These are phyloP conservation scores for Pollenia labialis DNA, from an alignment of 2,888 invertebrate species.

Conservation along the genomic window DNA sequence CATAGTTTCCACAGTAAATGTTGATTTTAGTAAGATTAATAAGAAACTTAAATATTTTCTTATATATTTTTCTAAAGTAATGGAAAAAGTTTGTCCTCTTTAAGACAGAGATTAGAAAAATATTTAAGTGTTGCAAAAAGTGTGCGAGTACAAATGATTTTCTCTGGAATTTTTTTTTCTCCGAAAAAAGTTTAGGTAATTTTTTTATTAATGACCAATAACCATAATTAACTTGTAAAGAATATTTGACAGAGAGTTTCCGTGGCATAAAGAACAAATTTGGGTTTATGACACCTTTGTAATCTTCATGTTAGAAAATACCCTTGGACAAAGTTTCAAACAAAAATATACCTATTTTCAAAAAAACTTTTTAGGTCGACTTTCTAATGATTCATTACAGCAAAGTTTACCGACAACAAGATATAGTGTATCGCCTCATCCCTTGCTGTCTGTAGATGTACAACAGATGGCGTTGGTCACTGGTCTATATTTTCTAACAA, in stretches of 20 bases:
- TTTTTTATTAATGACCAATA: neutral
- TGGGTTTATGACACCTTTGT: no score
- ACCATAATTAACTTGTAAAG: neutral
- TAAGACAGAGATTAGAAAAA: neutral
- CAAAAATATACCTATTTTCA: no score
- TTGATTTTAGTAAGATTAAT: slow-evolving; percentile 46
- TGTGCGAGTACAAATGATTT: neutral
- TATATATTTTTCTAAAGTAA: slow-evolving; percentile 16
- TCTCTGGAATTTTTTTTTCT: neutral
- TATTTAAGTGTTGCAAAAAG: slow-evolving; percentile 1
- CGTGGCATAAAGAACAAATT: no score
- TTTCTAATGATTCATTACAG: no score
- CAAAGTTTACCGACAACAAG: no score
- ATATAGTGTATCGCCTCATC: no score
- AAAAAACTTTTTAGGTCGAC: no score
- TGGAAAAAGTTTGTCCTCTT: slow-evolving; percentile 26
- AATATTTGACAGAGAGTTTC: neutral
- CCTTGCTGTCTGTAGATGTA: no score
- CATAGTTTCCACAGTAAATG: slow-evolving; percentile 45
- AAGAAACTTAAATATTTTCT: slow-evolving; percentile 23
- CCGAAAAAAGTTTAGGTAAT: neutral
- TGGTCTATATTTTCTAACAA: no score
- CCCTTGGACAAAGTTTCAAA: no score
- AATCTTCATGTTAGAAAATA: no score
- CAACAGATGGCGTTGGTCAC: no score